These are phyloP conservation scores for Pluvialis apricaria DNA, from an alignment of 2,113 vertebrate genomes.

Conservation along the genomic window DNA sequence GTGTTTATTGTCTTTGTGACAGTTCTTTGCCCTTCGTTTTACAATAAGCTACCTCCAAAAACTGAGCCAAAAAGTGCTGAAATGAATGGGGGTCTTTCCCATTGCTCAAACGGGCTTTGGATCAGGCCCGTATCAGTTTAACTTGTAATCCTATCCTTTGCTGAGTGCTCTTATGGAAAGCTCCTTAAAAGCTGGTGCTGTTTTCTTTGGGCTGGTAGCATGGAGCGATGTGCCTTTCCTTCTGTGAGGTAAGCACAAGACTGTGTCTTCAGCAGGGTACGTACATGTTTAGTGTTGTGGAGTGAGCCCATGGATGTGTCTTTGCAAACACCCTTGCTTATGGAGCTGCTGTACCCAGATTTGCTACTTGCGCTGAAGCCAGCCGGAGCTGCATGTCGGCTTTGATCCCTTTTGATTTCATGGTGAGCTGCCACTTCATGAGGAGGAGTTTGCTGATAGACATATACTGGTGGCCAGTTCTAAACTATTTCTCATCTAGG, in stretches of 20 bases:
- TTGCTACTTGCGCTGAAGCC: background rate
- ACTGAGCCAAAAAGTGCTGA: background rate
- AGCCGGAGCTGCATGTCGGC: background rate
- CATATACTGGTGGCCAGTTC: background rate
- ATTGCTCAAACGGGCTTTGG: background rate
- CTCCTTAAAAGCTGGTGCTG: background rate
- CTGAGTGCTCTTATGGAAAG: background rate
- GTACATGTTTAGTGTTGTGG: fast-evolving
- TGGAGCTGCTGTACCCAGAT: background rate
- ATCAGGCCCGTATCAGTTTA: background rate
- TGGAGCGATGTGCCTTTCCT: background rate
- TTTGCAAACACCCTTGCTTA: background rate
- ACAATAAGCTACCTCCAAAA: background rate
- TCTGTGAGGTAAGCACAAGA: background rate
- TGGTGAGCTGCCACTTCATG: background rate
- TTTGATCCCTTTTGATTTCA: background rate
- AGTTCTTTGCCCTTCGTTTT: background rate
- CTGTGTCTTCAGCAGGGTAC: background rate
- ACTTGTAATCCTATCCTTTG: background rate
- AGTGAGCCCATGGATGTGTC: background rate
- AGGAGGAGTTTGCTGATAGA: background rate
- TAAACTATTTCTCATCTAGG: background rate
- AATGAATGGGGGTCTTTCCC: background rate
- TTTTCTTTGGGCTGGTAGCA: background rate
- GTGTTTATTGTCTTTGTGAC: background rate